Conservation (phyloP, 2,113 vertebrate species). For the Axis porcinus region DNA sequence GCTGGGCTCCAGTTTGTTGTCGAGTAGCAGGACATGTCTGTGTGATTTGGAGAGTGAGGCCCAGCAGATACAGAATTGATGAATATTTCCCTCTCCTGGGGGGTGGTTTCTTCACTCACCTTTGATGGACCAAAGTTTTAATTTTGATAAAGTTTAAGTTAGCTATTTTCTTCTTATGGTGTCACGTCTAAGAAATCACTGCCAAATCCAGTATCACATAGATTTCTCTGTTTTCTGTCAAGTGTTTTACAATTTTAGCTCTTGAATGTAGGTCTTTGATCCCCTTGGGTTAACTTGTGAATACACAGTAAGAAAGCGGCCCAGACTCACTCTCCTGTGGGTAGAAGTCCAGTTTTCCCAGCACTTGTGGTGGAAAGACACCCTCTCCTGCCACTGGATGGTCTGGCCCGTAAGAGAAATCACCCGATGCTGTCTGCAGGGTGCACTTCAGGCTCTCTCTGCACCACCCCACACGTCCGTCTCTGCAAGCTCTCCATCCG, state of each 20-base stretch:
- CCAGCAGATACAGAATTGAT: background rate
- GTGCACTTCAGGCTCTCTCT: background rate
- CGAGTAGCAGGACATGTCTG: background rate
- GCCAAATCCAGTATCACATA: background rate
- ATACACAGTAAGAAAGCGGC: accelerated
- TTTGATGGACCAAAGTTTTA: background rate
- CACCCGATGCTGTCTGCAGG: accelerated
- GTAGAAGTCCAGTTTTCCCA: background rate
- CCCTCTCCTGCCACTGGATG: background rate
- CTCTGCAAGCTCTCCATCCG: background rate
- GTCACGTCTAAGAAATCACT: background rate
- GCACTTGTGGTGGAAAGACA: background rate
- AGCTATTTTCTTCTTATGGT: background rate
- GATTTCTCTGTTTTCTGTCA: background rate
- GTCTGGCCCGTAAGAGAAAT: accelerated
- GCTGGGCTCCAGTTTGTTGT: background rate
- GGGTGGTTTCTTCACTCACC: background rate
- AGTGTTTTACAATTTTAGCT: background rate
- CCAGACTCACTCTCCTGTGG: background rate
- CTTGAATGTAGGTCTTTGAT: background rate
- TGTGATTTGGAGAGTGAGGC: background rate
- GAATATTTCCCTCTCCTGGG: background rate
- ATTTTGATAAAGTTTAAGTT: background rate
- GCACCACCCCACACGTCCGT: accelerated
- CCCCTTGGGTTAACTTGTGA: background rate